phyloP scores from a whole-genome alignment of 2,888 invertebrate species.

The Baccha elongata region DNA sequence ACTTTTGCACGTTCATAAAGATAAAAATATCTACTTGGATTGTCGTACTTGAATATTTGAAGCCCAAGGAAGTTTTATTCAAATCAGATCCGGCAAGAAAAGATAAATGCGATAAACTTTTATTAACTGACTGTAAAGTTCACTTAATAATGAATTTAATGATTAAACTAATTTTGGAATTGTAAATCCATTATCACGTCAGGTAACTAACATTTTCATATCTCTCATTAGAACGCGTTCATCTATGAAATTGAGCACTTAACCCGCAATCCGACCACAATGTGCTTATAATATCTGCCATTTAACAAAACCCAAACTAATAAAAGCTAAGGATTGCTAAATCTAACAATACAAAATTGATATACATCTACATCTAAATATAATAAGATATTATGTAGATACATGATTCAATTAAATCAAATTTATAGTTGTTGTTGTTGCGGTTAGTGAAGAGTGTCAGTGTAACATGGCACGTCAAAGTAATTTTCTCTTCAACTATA shows the following conservation, averaged over 20 bases:
- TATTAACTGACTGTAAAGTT: constrained; percentile 8
- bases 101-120: constrained; percentile 9
- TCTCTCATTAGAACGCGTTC: constrained; percentile 36
- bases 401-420: constrained; percentile 44
- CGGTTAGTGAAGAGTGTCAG: constrained; percentile 26
- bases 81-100: constrained; percentile 12
- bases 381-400: constrained; percentile 1
- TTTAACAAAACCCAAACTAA: constrained; percentile 63
- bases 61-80: not conserved
- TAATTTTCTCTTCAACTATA: constrained; percentile 36
- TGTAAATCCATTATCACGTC: constrained; percentile 49
- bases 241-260: constrained; percentile 61
- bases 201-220: not conserved
- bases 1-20: constrained; percentile 28
- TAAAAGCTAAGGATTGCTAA: constrained; percentile 44
- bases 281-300: constrained; percentile 24
- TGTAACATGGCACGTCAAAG: constrained; percentile 26
- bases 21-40: not conserved
- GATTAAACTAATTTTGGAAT: constrained; percentile 52
- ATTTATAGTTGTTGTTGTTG: constrained; percentile 30
- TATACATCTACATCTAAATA: not conserved
- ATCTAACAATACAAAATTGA: constrained; percentile 28
- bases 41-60: not conserved
- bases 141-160: constrained; percentile 14
- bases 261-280: constrained; percentile 42